Base-by-base conservation (phyloP, 2,888 invertebrate genomes). In the Eupithecia tripunctaria region DNA sequence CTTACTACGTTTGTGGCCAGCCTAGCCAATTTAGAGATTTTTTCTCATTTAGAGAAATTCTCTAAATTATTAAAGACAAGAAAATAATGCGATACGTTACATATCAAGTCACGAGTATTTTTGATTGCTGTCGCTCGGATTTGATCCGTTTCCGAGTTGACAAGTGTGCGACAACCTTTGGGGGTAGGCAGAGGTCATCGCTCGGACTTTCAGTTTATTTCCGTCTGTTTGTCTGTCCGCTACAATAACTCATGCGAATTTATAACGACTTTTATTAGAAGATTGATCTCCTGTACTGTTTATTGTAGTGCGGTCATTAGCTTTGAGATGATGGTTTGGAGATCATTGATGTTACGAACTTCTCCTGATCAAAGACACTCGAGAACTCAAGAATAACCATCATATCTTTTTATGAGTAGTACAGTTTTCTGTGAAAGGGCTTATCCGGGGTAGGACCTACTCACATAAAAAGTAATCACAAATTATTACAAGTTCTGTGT, bases 181-280 rank as follows among this genome's bases (percentile, higher is more conserved):
- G 32, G 7, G 43, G 36, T 63, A 63, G 32, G 32, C 73, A 70
- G 68, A 74, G 78, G 76, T 76, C 74, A 59, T 71, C 63, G 77
- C 70, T 70, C 78, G 47, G 65, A 29, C 65, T 72, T 56, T 65
- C 32, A 36, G 56, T 25, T 62, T 78, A 78, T 76, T 77, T 73
- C 71, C 62, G 75, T 71, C 51, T 59, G 64, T 62, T 66, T 32
- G 60, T 36, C 62, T 67, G 66, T 56, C 66, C 27, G 12, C 29
- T 12, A 51, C 64, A 14, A 70, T 75, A 72, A 72, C 25, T 75
- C 75, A 73, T 41, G 51, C 43, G 32, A 73, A 67, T 71, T 74
- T 71, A 71, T 60, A 65, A 38, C 32, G 72, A 75, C 72, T 21
- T 72, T 67, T 67, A 65, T 67, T 70, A 65, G 63, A 47, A 25